These are phyloP conservation scores for Belgica antarctica DNA, from an alignment of 2,888 invertebrate species.

Conservation along the genomic window DNA sequence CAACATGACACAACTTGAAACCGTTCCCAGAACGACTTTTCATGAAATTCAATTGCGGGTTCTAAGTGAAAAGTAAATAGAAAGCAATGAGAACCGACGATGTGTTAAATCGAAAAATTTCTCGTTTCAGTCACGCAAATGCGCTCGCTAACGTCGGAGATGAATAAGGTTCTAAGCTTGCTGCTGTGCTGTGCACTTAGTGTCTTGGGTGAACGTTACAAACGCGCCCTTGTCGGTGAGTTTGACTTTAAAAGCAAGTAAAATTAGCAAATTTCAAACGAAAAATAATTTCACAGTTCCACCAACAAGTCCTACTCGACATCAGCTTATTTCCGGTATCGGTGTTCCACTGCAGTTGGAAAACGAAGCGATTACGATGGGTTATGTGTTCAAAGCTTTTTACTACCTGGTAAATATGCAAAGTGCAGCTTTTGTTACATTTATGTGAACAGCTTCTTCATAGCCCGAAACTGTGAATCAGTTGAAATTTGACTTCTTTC, in stretches of 20 bases:
- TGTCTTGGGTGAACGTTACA: not conserved
- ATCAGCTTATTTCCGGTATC: conserved; percentile 23
- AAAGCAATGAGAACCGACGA: no score
- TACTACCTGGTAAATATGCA: not conserved
- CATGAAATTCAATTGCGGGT: not conserved
- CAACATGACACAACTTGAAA: no score
- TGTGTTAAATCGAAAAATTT: no score
- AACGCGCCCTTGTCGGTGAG: no score
- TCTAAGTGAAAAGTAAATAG: no score
- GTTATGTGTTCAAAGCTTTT: not conserved
- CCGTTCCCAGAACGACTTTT: no score
- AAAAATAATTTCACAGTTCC: no score
- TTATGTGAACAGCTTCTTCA: not conserved
- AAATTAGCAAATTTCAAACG: no score
- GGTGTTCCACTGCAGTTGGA: not conserved
- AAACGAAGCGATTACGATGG: conserved; percentile 8
- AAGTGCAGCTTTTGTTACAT: not conserved
- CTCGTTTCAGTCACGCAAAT: not conserved
- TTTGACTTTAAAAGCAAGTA: no score
- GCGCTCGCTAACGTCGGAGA: not conserved
- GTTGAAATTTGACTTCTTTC: conserved; percentile 31
- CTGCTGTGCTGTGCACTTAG: not conserved
- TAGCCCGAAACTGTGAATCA: conserved; percentile 32
- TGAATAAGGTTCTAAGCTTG: not conserved
- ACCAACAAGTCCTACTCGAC: conserved; percentile 16